Evolutionary conservation across 2,113 vertebrate genomes (phyloP), one percentile per base, ranked within the genome.

Genomic region (Pan paniscus): DNA sequence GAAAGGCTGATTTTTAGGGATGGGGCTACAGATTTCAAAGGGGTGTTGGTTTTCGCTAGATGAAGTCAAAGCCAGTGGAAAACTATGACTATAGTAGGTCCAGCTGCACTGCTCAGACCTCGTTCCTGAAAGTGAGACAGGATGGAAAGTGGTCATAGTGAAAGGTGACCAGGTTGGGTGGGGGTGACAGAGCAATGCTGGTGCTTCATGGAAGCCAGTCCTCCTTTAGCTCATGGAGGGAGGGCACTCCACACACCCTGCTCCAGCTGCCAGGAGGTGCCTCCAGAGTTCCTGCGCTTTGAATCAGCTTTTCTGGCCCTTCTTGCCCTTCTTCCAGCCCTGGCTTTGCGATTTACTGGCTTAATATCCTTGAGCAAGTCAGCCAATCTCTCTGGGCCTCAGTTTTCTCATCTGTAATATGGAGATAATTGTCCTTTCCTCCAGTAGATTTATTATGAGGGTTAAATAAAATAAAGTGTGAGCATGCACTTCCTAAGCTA

Each of bases 381-480:
- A 89, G 25, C 2, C 52, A 38, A 35, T 73, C 22, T 52, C 82
- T 46, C 78, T 30, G 22, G 57, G n/a, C 25, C 64, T 82, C 48
- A 27, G 16, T 96, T 82, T 92, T 52, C 68, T 93, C 75, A 84
- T 76, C 32, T 70, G 17, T 27, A 94, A 67, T 86, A 46, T 2
- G 6, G 68, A 52, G 18, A 18, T 30, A 84, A n/a, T 8, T 57
- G 5, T 32, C 46, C 38, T 89, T 38, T 67, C 61, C n/a, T 68
- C 78, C n/a, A n/a, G 13, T 0, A 35, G 52, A 67, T 72, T 79
- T 61, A 38, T 46, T 32, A 76, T 35, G 70, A 96, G 27, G 7
- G 89, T 84, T 88, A 88, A 88, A 43, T 79, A 35, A 61, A 52
- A 79, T 32, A 38, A 61, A 93, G 30, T 20, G 9, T 10, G 10